phyloP scores from a whole-genome alignment of 1,140 invertebrate species.

The Drosophila sproati region DNA sequence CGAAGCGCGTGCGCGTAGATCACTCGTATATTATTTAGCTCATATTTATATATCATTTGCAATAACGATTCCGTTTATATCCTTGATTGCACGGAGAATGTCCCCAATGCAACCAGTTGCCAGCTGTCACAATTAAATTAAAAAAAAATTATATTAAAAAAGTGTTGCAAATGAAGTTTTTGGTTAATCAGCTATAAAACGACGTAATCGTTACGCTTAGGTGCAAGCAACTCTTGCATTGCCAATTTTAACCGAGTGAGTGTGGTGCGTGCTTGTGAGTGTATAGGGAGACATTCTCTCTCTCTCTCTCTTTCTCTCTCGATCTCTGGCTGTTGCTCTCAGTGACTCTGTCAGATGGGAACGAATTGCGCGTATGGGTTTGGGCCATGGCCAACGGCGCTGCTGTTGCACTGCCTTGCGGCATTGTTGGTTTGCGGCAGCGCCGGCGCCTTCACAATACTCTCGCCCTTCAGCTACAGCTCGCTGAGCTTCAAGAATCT shows the following conservation, averaged over 20 bases:
- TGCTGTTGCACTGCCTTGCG: constrained; percentile 67
- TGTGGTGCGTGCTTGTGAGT: constrained; percentile 41
- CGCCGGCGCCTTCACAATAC: constrained; percentile 73
- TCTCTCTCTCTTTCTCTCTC: not conserved
- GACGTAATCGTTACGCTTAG: constrained; percentile 78
- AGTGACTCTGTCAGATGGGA: constrained; percentile 22
- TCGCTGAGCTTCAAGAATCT: constrained; percentile 82
- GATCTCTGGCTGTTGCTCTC: not conserved
- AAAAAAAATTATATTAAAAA: constrained; percentile 28
- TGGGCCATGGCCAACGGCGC: constrained; percentile 57
- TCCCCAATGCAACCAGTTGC: not conserved
- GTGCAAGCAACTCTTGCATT: constrained; percentile 72
- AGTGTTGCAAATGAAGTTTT: constrained; percentile 45
- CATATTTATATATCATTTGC: not conserved
- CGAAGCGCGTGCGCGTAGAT: constrained; percentile 34
- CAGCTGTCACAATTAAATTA: constrained; percentile 19
- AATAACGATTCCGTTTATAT: not conserved
- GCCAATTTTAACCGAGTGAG: constrained; percentile 62
- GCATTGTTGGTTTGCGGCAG: constrained; percentile 64
- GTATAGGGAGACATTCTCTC: constrained; percentile 16
- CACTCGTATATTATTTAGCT: not conserved
- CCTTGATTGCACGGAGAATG: not conserved
- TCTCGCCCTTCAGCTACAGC: constrained; percentile 80
- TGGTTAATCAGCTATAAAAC: constrained; percentile 15
- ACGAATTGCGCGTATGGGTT: constrained; percentile 22